Percentiles rank a stretch among this genome's conserved stretches.
These are phyloP conservation scores for Drosophila paracracens DNA, from an alignment of 2,888 invertebrate species.

Conservation along the genomic window DNA sequence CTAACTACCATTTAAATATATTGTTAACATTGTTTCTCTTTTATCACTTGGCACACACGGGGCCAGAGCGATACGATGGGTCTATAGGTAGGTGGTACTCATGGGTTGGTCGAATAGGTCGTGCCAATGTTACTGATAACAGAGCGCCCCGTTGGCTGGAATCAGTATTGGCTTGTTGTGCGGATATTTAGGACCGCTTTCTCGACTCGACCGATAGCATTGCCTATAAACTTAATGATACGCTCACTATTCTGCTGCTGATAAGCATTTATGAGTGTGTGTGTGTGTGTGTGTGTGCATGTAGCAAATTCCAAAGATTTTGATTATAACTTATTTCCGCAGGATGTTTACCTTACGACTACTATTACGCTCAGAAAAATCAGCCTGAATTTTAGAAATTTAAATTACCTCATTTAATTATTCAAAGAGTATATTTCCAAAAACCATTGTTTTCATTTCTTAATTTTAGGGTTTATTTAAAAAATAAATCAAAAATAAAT, in stretches of 20 bases:
- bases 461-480: not conserved
- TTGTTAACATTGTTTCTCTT: constrained; percentile 73
- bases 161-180: not conserved
- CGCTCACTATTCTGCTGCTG: constrained; percentile 9
- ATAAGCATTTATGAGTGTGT: constrained; percentile 28
- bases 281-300: not conserved
- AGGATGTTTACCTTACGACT: constrained; percentile 27
- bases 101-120: constrained; percentile 32
- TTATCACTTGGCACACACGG: constrained; percentile 60
- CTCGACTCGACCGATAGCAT: constrained; percentile 40
- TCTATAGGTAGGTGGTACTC: constrained; percentile 10
- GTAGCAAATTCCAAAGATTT: not conserved
- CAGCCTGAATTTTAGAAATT: not conserved
- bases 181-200: constrained; percentile 1
- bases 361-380: not conserved
- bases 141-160: constrained; percentile 42
- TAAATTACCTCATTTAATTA: not conserved
- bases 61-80: constrained; percentile 23
- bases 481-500: not conserved
- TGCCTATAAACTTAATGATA: constrained; percentile 30
- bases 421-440: not conserved
- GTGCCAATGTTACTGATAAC: constrained; percentile 62
- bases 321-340: constrained; percentile 32
- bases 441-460: not conserved
- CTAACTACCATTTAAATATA: constrained; percentile 81